Evolutionary conservation across 2,113 vertebrate genomes (phyloP), one percentile per base, ranked within the genome.

Genomic region (Gyps fulvus): DNA sequence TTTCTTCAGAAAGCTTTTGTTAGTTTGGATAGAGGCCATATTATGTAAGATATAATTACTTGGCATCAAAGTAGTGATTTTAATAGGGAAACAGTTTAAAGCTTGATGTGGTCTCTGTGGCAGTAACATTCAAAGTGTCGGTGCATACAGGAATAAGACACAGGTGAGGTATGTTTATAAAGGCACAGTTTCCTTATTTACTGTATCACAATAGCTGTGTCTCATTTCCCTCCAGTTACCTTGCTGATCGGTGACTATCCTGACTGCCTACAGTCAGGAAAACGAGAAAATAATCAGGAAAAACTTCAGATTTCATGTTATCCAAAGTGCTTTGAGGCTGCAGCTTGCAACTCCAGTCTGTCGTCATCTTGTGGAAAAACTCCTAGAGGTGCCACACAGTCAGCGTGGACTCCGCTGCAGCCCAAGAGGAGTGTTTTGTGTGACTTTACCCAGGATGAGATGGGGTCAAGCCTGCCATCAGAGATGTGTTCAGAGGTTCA

Each of bases 361-460:
- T 23, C 7, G 2, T 16, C 2, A 1, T 58, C 69, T 52, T 3
- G 5, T 50, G 52, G 67, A 10, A 17, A 0, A 17, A 6, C 34
- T 32, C 32, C 52, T 13, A 5, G 80, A 45, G 73, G n/a, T 59
- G 85, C 49, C 38, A 2, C 13, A 0, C 3, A 1, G 45, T 2
- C 15, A 1, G 18, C 0, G 20, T 17, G 49, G 62, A 2, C 18
- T 2, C 16, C 0, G 12, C 31, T 12, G 26, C n/a, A 32, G 63
- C 59, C 54, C 43, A 5, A 5, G 69, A 18, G 57, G 34, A 13
- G 3, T 11, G 3, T 12, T 20, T 9, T 25, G 23, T 49, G 50
- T 74, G 70, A 6, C 42, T 49, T 61, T 26, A 26, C 36, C 32
- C 10, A 4, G 34, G 27, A 1, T 10, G 52, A 29, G 69, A 3